phyloP scores from a whole-genome alignment of 2,113 vertebrate genomes.

The Dasyprocta punctata region DNA sequence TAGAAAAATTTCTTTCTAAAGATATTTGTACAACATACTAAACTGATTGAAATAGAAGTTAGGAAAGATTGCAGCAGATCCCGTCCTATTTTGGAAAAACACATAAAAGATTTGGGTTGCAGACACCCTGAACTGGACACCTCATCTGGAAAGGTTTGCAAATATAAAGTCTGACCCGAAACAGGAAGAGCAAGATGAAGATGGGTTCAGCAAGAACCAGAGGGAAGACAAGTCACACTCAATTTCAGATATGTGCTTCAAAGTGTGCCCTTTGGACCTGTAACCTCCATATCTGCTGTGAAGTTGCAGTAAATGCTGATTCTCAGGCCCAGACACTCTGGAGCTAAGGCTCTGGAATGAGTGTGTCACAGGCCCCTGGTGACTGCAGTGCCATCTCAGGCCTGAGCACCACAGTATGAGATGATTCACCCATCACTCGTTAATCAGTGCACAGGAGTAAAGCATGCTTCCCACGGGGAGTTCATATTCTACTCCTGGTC shows the following conservation, averaged over 20 bases:
- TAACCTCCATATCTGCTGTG: neutral
- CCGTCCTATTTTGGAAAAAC: neutral
- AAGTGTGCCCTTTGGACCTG: neutral
- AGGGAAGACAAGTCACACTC: neutral
- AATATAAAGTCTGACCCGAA: neutral
- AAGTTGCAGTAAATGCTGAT: neutral
- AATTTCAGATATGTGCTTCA: neutral
- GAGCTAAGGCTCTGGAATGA: too few relatives aligned
- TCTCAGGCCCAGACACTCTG: neutral
- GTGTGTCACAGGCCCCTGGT: neutral
- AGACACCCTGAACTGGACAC: neutral
- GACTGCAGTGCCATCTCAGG: too few relatives aligned
- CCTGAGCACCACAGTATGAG: neutral
- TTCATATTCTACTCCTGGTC: neutral
- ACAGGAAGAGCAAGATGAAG: neutral
- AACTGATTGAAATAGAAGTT: slow-evolving; percentile 44
- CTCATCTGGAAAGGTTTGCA: neutral
- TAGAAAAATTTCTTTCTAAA: slow-evolving; percentile 48
- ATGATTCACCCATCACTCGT: neutral
- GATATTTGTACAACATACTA: neutral
- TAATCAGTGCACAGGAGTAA: neutral
- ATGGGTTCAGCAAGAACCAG: neutral
- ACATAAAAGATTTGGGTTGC: neutral
- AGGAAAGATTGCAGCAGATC: neutral
- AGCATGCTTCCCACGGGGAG: neutral